phyloP scores from a whole-genome alignment of 1,140 invertebrate genomes.

The Orchesella cincta region DNA sequence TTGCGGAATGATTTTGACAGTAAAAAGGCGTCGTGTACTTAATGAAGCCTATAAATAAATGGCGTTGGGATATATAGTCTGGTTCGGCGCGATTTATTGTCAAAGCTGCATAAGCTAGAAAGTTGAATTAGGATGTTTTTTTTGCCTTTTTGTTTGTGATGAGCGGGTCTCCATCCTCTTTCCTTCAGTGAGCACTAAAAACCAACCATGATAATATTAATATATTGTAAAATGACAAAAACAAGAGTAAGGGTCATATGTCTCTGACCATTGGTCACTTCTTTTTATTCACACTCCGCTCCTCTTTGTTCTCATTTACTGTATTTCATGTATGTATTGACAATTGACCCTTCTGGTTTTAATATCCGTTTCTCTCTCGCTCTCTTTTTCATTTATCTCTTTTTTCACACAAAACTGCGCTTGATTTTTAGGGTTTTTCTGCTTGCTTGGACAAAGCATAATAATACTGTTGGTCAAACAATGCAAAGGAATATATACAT shows the following conservation, averaged over 20 bases:
- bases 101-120: not conserved
- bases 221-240: slow-evolving; percentile 11
- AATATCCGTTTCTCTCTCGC: not conserved
- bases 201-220: not conserved
- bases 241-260: slow-evolving; percentile 22
- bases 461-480: no score
- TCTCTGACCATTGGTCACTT: slow-evolving; percentile 35
- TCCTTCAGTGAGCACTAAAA: no score
- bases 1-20: not conserved
- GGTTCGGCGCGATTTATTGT: no score
- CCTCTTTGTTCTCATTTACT: not conserved
- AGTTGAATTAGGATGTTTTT: not conserved
- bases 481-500: no score
- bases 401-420: no score
- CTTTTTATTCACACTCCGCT: not conserved
- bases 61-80: no score
- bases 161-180: no score
- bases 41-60: not conserved
- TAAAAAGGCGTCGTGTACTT: not conserved
- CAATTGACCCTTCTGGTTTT: not conserved
- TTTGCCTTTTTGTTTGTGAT: slow-evolving; percentile 28
- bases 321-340: not conserved
- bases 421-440: no score
- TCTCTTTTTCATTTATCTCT: not conserved
- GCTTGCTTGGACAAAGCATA: no score